Base-by-base conservation (phyloP, 2,797 vertebrate species). In the Macropus fuliginosus region DNA sequence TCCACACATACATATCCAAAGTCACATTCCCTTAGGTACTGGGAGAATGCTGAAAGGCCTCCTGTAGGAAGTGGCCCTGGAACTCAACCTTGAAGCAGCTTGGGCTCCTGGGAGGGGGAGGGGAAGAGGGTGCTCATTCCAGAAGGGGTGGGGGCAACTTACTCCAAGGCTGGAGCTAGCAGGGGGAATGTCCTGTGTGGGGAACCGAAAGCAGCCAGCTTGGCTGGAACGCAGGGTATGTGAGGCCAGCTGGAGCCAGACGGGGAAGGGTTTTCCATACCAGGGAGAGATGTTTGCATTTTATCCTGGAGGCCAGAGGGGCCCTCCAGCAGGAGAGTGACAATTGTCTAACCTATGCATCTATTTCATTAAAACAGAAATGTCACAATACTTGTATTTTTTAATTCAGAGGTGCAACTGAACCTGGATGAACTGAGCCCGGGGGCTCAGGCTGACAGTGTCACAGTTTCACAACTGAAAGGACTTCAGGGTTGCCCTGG, bases 171-270 rank as follows among this genome's bases (percentile, higher is more conserved):
- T 27, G 40, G 40, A 87, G 40, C 40, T 46, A 27, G 40, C 12
- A 87, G 21, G 50, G 74, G 40, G 74, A 87, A 87, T 5, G 24
- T 27, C 74, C 74, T 50, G 40, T 50, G 74, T 46, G 74, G 40
- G 24, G 74, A 87, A 87, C 21, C 27, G 40, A 3, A 3, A 87
- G 74, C 74, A 87, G 74, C 74, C 74, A 87, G 74, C 27, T 87
- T 87, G 74, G 74, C 74, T 87, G 74, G 74, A 87, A 87, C 21
- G 40, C 74, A 50, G 74, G 9, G 40, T 87, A 87, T 87, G 74
- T 87, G 40, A 28, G 74, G 74, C 74, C 74, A 87, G 74, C 74
- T 87, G 74, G 74, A 87, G 74, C 74, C 74, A 87, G 74, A 87
- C 74, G 9, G 62, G 18, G 74, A 87, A 81, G 74, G 74, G 74